phyloP scores from a whole-genome alignment of 2,888 invertebrate genomes.

The Agrypnus murinus region DNA sequence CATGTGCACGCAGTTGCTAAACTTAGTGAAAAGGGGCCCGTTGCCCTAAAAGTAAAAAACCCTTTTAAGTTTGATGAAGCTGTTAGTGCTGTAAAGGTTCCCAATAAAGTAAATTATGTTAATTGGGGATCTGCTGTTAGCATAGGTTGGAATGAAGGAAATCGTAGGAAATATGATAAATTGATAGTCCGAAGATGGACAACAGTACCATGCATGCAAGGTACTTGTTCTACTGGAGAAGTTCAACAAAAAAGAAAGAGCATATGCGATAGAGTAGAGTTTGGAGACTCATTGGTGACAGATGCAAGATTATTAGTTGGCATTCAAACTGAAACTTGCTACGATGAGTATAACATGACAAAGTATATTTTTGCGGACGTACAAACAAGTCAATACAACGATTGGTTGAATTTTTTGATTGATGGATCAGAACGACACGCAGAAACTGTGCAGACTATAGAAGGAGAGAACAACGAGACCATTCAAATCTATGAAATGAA shows the following conservation, averaged over 20 bases:
- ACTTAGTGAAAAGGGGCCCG: neutral
- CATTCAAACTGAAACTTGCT: neutral
- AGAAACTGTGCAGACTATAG: no score
- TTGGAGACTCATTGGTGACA: neutral
- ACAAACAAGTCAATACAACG: no score
- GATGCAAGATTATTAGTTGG: slow-evolving; percentile 1
- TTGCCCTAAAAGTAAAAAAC: neutral
- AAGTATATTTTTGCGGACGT: neutral
- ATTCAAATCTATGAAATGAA: no score
- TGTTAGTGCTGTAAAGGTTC: neutral
- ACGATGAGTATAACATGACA: no score
- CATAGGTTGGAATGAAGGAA: neutral
- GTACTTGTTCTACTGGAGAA: neutral
- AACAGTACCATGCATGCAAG: neutral
- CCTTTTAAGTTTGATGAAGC: neutral
- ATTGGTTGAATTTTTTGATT: no score
- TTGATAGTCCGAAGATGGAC: neutral
- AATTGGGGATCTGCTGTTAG: neutral
- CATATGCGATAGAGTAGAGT: neutral
- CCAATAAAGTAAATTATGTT: neutral
- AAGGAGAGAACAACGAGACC: no score
- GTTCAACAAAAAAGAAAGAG: neutral
- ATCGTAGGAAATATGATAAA: neutral
- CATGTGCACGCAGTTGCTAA: neutral
- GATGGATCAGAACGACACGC: no score